Base-by-base conservation (phyloP, 1,140 invertebrate genomes). In the Bombus waltoni region DNA sequence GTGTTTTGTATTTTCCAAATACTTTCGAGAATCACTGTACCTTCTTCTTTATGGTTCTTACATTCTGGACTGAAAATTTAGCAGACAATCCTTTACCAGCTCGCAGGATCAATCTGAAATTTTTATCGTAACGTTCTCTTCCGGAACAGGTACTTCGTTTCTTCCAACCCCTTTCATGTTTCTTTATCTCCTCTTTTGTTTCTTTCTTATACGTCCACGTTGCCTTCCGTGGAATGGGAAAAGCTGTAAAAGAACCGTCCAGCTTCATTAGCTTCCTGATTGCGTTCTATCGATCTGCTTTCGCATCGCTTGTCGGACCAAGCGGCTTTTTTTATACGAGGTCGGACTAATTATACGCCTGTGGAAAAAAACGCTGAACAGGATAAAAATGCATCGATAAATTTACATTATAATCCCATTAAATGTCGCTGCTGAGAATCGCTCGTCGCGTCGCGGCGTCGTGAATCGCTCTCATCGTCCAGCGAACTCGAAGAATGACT, bases 231-330 rank as follows among this genome's bases (percentile, higher is more conserved):
- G 10, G 35, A 42, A 68, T 22, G n/a, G 75, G 35, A 57, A 57
- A 68, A 65, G 13, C 72, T 47, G 42, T 28, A 77, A 47, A 68
- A 83, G 59, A 70, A 32, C 28, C 81, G 38, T 83, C 59, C 73
- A 77, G 62, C 73, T 83, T 76, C 62, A 77, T 83, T 77, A 84
- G 83, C 73, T 88, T 89, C 88, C 87, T 76, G 87, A 79, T 82
- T 81, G 38, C 70, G 75, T 65, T 86, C 59, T 82, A 89, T 89
- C 87, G 87, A 89, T 80, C 75, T 15, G 57, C 53, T 44, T 86
- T 88, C 65, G 70, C 79, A 70, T 66, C 77, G 87, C 44, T 66
- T 86, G 66, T 82, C 53, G 75, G 74, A 81, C 62, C 79, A 80
- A 62, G n/a, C 78, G 62, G 38, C 77, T 59, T 66, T 88, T 88